Percentiles rank a stretch among this genome's conserved stretches.
These are phyloP conservation scores for Stegodyphus mimosarum DNA, from an alignment of 1,140 invertebrate genomes.

Conservation along the genomic window DNA sequence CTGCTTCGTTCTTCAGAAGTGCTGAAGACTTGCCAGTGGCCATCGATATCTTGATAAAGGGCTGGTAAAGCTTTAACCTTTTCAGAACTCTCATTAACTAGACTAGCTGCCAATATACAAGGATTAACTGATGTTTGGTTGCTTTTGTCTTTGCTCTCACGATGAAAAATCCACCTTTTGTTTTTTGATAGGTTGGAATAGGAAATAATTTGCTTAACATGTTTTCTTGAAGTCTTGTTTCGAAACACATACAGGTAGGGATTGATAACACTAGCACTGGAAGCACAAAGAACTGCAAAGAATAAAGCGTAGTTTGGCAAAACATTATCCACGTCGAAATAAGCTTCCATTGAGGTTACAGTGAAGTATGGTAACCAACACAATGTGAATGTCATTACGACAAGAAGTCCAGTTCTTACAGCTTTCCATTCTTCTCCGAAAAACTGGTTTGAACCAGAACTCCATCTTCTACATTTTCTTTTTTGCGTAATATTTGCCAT, in stretches of 20 bases:
- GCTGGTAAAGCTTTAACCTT: conserved; percentile 52
- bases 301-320: conserved; percentile 41
- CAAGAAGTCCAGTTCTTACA: conserved; percentile 53
- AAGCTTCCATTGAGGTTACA: conserved; percentile 43
- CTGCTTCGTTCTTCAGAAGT: conserved; percentile 48
- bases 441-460: conserved; percentile 52
- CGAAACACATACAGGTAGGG: conserved; percentile 61
- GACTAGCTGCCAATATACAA: conserved; percentile 36
- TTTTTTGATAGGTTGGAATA: conserved; percentile 29
- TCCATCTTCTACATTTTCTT: conserved; percentile 42
- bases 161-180: conserved; percentile 36
- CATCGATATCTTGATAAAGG: conserved; percentile 42
- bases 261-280: conserved; percentile 53
- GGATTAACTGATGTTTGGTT: conserved; percentile 14
- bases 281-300: conserved; percentile 26
- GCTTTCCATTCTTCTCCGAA: conserved; percentile 63
- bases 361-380: conserved; percentile 59
- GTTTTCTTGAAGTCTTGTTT: conserved; percentile 50
- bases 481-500: not conserved
- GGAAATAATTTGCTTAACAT: conserved; percentile 47
- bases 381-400: conserved; percentile 55
- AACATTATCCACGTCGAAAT: not conserved
- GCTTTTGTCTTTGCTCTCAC: conserved; percentile 23
- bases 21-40: conserved; percentile 47
- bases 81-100: conserved; percentile 44